Base-by-base conservation (phyloP, 2,888 invertebrate species). In the Lutraria lutraria region DNA sequence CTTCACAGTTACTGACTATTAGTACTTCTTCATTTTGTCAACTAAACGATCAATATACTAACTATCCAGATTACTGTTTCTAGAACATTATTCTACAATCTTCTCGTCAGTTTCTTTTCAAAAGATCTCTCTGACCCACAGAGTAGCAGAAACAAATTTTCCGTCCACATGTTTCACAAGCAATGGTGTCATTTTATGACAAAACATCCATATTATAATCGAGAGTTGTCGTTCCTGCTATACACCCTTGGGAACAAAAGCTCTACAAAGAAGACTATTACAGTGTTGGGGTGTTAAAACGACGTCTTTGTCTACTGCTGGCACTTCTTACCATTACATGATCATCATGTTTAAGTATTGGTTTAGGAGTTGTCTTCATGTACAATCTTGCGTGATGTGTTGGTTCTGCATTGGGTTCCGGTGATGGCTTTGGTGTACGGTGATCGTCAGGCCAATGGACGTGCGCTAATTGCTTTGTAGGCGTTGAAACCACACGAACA, bases 351-450 rank as follows among this genome's bases (percentile, higher is more conserved):
- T 92, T 92, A 19, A 92, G 81, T 53, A 91, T 91, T 25, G 91
- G 91, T 80, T 92, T 91, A 31, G 92, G 92, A 10, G 89, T 91
- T 3, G 92, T 90, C 81, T 92, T 92, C 84, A 91, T 83, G 52
- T 85, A 92, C 16, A 92, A 43, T 31, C 92, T 86, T 34, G 92
- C 90, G 56, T 87, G 88, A 63, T 91, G 92, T 16, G 54, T 86
- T n/a, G 83, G 81, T 19, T 85, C 88, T 6, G 87, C 8, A 8
- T 53, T 31, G 1, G 89, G 89, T 63, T 87, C 89, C 31, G 83
- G 72, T 16, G 89, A 84, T 21, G 89, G 8, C 56, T 90, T 81
- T 43, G 43, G 43, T 60, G 86, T 68, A 4, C 80, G 56, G 15
- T 54, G 56, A 54, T 84, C 91, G 68, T 92, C 91, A 2, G 91